Evolutionary conservation across 2,797 vertebrate genomes (phyloP), one percentile per base, ranked within the genome.

Genomic region (Urocyon cinereoargenteus): DNA sequence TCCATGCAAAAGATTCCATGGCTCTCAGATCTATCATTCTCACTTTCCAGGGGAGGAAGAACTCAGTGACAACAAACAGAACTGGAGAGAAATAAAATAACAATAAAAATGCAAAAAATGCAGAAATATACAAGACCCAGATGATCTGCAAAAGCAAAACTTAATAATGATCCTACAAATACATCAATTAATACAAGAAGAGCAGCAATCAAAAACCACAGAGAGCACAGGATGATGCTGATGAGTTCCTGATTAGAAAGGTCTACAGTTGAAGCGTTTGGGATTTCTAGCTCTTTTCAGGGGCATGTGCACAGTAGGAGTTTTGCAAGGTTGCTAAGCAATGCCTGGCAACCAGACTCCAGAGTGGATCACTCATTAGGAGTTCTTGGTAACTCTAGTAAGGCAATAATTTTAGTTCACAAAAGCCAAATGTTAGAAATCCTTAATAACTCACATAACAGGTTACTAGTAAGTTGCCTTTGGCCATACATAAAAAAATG

Each of bases 301-400:
- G 5, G 70, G 96, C 78, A 28, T 89, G 96, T 95, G 87, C 97
- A 97, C 95, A 98, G 97, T 98, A 98, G 98, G 97, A 96, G 92
- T 96, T 95, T 97, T 97, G 85, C 55, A 57, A 83, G 88, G 96
- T 97, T 98, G 97, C 97, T 97, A 97, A 96, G 97, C 97, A 97
- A 97, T 1, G 19, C 77, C 81, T 96, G 90, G 78, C 93, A 96
- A 94, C 84, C 53, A 86, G 92, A 94, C 84, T 90, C 28, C 78
- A 34, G 87, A 95, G 73, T 57, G 85, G 91, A 88, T 89, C 92
- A 70, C 70, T 87, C 93, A 64, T 36, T 89, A 83, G 90, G 68
- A 86, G 68, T 94, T 91, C 82, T 75, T 79, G 62, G 79, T 85
- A 89, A 95, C 85, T 87, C 75, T 40, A 93, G 64, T 24, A 92